These are phyloP conservation scores for Nyctibius bracteatus DNA, from an alignment of 2,113 vertebrate genomes.

Conservation along the genomic window DNA sequence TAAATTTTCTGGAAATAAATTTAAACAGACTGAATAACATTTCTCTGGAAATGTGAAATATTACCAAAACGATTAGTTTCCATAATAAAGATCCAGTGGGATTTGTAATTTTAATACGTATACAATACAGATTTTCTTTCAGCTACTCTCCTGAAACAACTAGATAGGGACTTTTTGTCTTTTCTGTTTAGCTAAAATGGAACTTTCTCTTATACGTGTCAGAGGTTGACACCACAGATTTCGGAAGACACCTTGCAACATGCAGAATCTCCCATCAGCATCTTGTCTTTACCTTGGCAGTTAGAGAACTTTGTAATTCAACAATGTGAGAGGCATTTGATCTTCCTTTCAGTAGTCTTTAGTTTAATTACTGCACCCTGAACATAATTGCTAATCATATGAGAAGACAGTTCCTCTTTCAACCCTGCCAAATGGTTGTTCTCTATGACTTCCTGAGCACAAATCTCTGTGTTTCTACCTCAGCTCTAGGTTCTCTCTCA, in stretches of 20 bases:
- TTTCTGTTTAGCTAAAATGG: not conserved
- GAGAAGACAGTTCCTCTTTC: not conserved
- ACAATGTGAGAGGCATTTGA: not conserved
- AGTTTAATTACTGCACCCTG: not conserved
- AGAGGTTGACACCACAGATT: not conserved
- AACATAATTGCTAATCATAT: not conserved
- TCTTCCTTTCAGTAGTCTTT: not conserved
- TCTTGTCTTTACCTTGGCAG: not conserved
- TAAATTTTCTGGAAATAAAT: not conserved
- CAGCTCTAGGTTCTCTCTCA: not conserved
- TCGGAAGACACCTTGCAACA: not conserved
- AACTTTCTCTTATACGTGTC: not conserved
- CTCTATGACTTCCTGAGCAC: not conserved
- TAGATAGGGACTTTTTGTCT: not conserved
- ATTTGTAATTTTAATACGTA: not conserved
- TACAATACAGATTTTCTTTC: not conserved
- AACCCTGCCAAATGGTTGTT: not conserved
- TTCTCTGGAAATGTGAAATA: not conserved
- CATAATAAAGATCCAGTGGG: not conserved
- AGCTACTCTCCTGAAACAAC: not conserved
- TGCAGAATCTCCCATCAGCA: not conserved
- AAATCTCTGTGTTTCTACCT: not conserved
- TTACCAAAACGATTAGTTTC: not conserved
- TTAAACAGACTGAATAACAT: not conserved
- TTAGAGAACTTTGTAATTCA: not conserved